A percentile compares a stretch with the other conserved stretches of the same genome.
Conservation (phyloP, 2,113 vertebrate species). For the Callionymus lyra region DNA sequence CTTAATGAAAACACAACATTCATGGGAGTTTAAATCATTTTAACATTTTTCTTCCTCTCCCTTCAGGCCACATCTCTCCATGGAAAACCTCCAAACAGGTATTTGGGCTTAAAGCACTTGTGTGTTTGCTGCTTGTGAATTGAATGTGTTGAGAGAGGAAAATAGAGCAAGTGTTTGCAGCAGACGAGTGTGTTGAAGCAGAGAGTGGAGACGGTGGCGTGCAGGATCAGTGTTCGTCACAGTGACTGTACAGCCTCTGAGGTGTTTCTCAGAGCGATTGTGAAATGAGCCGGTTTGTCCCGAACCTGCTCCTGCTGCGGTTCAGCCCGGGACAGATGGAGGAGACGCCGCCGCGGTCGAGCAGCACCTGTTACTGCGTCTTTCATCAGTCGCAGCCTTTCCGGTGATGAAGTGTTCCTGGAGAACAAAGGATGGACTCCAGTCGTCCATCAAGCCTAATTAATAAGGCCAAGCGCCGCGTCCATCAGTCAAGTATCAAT, state of each 20-base stretch:
- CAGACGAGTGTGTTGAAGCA: conserved; percentile 15
- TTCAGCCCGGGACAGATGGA: no score
- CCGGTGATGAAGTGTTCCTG: no score
- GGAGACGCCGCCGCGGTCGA: no score
- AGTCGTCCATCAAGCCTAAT: no score
- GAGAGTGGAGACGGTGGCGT: conserved; percentile 1
- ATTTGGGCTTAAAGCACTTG: conserved; percentile 16
- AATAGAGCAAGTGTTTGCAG: not conserved
- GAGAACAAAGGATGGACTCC: no score
- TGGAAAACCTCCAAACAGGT: conserved; percentile 98
- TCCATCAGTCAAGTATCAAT: no score
- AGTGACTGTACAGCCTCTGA: conserved; percentile 4
- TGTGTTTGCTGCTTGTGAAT: no score
- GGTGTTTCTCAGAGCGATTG: conserved; percentile 18
- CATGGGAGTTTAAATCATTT: no score
- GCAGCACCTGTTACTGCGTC: conserved; percentile 20
- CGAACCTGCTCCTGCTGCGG: conserved; percentile 13
- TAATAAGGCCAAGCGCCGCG: no score
- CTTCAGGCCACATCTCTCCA: conserved; percentile 92
- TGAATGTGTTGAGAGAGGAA: not conserved
- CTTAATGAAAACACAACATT: conserved; percentile 1
- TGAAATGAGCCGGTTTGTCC: conserved; percentile 12
- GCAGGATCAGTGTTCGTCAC: conserved; percentile 13
- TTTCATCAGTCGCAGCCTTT: no score
- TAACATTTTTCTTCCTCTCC: conserved; percentile 40